Evolutionary conservation across 2,113 vertebrate species (phyloP), one percentile per base, ranked within the genome.

Genomic region (Maccullochella peelii): DNA sequence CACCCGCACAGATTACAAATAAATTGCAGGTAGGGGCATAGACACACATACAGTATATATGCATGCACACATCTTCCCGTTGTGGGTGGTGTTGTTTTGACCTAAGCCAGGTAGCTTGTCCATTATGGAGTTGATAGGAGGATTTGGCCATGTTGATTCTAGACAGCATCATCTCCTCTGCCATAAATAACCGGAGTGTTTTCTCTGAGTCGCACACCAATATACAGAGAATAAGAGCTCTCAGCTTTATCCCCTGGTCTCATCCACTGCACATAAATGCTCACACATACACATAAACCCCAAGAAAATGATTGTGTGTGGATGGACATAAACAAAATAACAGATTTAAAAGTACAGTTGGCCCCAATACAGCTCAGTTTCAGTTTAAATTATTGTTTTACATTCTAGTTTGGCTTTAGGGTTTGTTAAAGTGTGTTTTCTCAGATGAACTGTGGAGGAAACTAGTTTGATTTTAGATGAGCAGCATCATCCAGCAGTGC

Each of bases 61-160:
- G 66, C 81, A 73, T 70, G 72, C 86, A 90, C 84, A 85, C 83
- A 57, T 69, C 27, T 80, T 63, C 76, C 87, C 77, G 25, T 94
- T 79, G 92, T 83, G 81, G 85, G 87, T 91, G 88, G 73, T 93
- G 88, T 90, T 92, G 89, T 93, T 94, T 94, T 94, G 94, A 95
- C 94, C 94, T 92, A 74, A 88, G 87, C 82, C 81, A 84, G 91
- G 88, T 88, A 80, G 89, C 93, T 85, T 92, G 93, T 95, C 92
- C 90, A 94, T 95, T 95, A 95, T 90, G 57, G 89, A 94, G 89
- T 91, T 94, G 94, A 95, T 94, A 90, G 91, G 83, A 93, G 93
- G 93, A 92, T 94, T 94, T 93, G 88, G 90, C 89, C 83, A 84
- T 95, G 95, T 95, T 95, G 94, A 94, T 94, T 94, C 91, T 89